Percentiles rank a stretch among this genome's conserved stretches.
These are phyloP conservation scores for Chiloscyllium plagiosum DNA, from an alignment of 2,113 vertebrate genomes.

Conservation along the genomic window DNA sequence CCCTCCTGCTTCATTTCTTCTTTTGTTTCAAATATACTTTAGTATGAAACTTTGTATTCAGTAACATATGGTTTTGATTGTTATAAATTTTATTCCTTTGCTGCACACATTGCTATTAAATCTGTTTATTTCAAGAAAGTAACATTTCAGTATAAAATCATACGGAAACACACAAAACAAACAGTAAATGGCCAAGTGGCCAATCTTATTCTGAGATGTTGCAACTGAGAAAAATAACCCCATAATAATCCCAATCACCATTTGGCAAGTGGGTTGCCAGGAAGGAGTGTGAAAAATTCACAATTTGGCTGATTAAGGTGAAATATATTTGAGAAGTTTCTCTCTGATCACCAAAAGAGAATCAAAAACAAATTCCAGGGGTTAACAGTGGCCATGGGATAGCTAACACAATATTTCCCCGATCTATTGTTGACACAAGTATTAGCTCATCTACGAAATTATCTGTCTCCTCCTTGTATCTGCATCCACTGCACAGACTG, in stretches of 20 bases:
- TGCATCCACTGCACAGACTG: not conserved
- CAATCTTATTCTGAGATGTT: not conserved
- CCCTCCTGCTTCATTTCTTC: not conserved
- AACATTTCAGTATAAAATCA: not conserved
- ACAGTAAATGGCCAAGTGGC: not conserved
- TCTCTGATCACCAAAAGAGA: not conserved
- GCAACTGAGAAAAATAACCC: not conserved
- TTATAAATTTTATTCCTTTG: not conserved
- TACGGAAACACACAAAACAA: not conserved
- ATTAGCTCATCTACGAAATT: not conserved
- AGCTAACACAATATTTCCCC: not conserved
- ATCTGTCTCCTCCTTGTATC: not conserved
- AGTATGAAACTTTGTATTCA: not conserved
- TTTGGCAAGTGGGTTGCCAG: not conserved
- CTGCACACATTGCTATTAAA: not conserved
- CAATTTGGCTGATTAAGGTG: not conserved
- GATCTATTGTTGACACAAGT: not conserved
- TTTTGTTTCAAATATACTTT: not conserved
- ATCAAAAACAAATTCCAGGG: not conserved
- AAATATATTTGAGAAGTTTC: not conserved
- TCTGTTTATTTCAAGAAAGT: not conserved
- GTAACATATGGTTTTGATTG: not conserved
- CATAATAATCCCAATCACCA: not conserved
- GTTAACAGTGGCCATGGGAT: not conserved
- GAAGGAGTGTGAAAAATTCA: not conserved